Evolutionary conservation across 2,113 vertebrate genomes (phyloP).

Genomic region (Malurus melanocephalus): DNA sequence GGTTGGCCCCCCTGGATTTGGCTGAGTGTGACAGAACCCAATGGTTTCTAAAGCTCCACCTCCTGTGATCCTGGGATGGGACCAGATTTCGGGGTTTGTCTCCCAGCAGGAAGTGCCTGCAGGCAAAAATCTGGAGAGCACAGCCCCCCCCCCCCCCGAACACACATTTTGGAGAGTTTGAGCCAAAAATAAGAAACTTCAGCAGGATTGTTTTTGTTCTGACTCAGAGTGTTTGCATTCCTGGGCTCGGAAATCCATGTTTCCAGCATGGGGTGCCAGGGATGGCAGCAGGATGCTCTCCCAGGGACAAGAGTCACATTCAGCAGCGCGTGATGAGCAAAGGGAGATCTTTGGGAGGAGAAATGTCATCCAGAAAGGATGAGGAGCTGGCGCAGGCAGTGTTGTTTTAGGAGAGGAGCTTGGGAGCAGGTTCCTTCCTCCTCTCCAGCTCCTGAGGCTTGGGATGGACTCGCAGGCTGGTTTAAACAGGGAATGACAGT

Average conservation of each 20-base stretch:
- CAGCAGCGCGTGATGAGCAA: neutral
- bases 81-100: neutral
- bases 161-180: neutral
- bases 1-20: neutral
- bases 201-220: neutral
- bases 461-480: neutral
- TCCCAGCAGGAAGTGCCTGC: neutral
- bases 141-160: neutral
- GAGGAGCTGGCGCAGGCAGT: rapidly evolving
- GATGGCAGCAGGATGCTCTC: neutral
- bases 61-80: neutral
- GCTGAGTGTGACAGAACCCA: neutral
- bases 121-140: neutral
- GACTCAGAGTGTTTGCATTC: neutral
- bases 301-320: neutral
- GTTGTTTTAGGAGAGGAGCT: neutral
- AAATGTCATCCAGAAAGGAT: neutral
- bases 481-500: neutral
- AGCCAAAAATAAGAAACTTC: conserved; percentile 29
- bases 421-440: neutral
- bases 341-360: neutral
- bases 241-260: neutral
- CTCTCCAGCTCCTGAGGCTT: neutral
- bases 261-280: neutral
- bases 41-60: neutral